A percentile compares a stretch with the other conserved stretches of the same genome.
These are phyloP conservation scores for Rhagium mordax DNA, from an alignment of 2,888 invertebrate species.

Conservation along the genomic window DNA sequence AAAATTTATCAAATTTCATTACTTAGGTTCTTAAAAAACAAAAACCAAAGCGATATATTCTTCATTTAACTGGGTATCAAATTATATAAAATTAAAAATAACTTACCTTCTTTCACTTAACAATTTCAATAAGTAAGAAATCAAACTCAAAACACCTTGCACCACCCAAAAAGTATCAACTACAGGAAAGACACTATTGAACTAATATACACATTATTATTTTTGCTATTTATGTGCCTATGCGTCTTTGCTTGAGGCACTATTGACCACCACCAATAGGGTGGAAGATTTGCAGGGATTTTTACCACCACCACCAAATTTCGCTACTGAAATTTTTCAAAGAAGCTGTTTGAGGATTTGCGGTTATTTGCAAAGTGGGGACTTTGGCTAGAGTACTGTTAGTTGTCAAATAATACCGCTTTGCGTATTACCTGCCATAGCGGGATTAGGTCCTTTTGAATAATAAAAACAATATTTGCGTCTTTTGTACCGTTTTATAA, in stretches of 20 bases:
- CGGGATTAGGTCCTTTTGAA: neutral
- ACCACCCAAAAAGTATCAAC: neutral
- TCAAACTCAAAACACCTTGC: too few species aligned
- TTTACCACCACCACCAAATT: slow-evolving; percentile 36
- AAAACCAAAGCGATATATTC: too few species aligned
- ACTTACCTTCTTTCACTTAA: neutral
- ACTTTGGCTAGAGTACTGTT: slow-evolving; percentile 34
- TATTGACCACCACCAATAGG: slow-evolving; percentile 37
- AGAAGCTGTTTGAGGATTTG: slow-evolving; percentile 31
- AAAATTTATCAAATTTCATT: too few species aligned
- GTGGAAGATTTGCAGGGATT: slow-evolving; percentile 5
- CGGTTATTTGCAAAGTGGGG: slow-evolving; percentile 38
- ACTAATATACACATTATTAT: slow-evolving; percentile 9
- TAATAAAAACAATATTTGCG: slow-evolving; percentile 9
- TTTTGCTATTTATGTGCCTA: slow-evolving; percentile 32
- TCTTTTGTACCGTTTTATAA: neutral
- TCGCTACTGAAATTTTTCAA: slow-evolving; percentile 28
- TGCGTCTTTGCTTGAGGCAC: slow-evolving; percentile 27
- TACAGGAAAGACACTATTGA: neutral
- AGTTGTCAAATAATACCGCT: slow-evolving; percentile 28
- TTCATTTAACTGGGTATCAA: too few species aligned
- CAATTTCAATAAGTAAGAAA: too few species aligned
- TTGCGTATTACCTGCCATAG: neutral
- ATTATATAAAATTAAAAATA: too few species aligned
- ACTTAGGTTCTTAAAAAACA: too few species aligned